Evolutionary conservation across 2,797 vertebrate species (phyloP).

Genomic region (Rousettus madagascariensis): DNA sequence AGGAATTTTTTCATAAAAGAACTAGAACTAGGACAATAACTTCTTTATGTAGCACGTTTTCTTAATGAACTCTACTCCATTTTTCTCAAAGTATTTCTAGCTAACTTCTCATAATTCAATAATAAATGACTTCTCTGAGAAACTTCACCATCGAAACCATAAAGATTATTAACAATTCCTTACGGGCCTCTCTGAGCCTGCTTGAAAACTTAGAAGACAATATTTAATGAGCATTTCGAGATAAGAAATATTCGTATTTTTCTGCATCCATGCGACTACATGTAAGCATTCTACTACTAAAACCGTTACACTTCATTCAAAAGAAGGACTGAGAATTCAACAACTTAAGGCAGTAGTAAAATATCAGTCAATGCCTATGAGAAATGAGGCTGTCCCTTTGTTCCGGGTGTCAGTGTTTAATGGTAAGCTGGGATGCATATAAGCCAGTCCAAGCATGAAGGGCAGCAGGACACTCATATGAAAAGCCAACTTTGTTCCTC

Average conservation of each 20-base stretch:
- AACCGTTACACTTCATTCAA: constrained; percentile 58
- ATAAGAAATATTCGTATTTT: neutral
- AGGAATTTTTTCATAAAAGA: neutral
- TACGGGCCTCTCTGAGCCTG: neutral
- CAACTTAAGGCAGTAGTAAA: constrained; percentile 98
- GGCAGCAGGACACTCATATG: constrained; percentile 94
- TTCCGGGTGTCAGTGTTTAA: constrained; percentile 97
- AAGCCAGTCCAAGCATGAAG: constrained; percentile 99
- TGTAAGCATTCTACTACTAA: neutral
- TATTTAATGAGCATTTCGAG: constrained; percentile 28
- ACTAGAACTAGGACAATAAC: neutral
- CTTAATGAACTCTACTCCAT: neutral
- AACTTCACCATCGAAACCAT: constrained; percentile 9
- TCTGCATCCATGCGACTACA: neutral
- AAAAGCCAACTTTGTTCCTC: constrained; percentile 92
- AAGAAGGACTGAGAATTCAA: constrained; percentile 81
- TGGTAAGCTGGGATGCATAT: constrained; percentile 98
- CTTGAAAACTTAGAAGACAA: neutral
- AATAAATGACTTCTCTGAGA: neutral
- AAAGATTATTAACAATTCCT: neutral
- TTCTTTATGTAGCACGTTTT: neutral
- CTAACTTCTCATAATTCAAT: neutral
- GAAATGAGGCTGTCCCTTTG: constrained; percentile 96
- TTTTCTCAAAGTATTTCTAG: neutral
- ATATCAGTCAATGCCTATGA: constrained; percentile 96